Base-by-base conservation (phyloP, 2,888 invertebrate genomes). In the Drosophila leonis region DNA sequence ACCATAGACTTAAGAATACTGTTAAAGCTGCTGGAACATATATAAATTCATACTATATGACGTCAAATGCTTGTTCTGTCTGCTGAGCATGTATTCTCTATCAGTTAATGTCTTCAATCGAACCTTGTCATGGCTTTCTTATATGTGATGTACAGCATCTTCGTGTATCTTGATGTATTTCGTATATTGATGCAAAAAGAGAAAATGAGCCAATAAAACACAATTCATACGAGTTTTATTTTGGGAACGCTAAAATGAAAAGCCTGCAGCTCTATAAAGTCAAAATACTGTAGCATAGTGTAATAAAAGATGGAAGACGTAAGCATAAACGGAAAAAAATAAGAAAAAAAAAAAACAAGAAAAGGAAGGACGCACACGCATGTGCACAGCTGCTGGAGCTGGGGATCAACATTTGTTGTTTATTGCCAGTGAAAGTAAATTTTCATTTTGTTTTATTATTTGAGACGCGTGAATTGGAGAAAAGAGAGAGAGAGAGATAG, bases 381-480 rank as follows among this genome's bases (percentile, higher is more conserved):
- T 57, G 35, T 35, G 24, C 39, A 42, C 61, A 49, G 57, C 39
- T 67, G 65, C 20, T 18, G 44, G 51, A 6, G 13, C 33, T 20
- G 39, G 59, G 57, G 52, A 65, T 81, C 88, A 72, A 80, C 81
- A 80, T 80, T 88, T 88, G 83, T 79, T 77, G 83, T 86, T 86
- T 88, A 88, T 83, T 86, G 85, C 62, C 79, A 70, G 72, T 65
- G 67, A 57, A 78, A 88, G 87, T 77, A 77, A 87, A 83, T 83
- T 90, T 90, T 83, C 88, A 88, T 86, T 88, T 90, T 76, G 72
- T 65, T 83, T 78, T 80, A 75, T 85, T 87, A 75, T 87, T 80
- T 69, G 72, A 59, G 64, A 65, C 68, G 71, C 72, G 62, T 54
- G 71, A 78, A 73, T 67, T 42, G 68, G 39, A 70, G 56, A 37